These are phyloP conservation scores for Drosophila cyrtoloma DNA, from an alignment of 2,888 invertebrate species.

Conservation along the genomic window DNA sequence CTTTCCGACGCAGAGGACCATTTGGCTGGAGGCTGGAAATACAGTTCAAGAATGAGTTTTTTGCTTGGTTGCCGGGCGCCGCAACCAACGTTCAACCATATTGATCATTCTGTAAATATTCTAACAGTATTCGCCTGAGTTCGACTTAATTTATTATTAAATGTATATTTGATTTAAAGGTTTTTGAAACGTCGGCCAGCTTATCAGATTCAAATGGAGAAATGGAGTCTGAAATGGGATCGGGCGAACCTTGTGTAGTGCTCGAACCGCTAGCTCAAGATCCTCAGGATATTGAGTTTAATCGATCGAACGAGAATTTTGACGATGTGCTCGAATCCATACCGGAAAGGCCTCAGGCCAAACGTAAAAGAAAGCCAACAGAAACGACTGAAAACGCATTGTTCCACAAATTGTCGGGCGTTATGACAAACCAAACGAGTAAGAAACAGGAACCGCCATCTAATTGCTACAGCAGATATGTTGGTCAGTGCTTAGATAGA, in stretches of 20 bases:
- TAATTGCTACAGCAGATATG: constrained; percentile 34
- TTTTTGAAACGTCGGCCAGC: constrained; percentile 26
- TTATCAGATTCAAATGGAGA: constrained; percentile 38
- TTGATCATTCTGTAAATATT: constrained; percentile 24
- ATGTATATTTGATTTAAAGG: constrained; percentile 6
- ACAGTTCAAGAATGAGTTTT: constrained; percentile 42
- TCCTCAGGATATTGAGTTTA: constrained; percentile 19
- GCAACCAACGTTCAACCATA: constrained; percentile 10
- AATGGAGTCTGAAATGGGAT: constrained; percentile 38
- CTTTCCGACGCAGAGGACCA: constrained; percentile 23
- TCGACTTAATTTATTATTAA: not conserved
- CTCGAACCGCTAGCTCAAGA: constrained; percentile 9
- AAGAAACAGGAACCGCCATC: constrained; percentile 16
- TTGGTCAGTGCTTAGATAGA: constrained; percentile 40
- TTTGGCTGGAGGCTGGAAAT: constrained; percentile 37
- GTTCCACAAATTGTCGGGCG: constrained; percentile 6
- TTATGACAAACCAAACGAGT: constrained; percentile 1
- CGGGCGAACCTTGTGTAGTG: constrained; percentile 6
- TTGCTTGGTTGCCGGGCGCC: constrained; percentile 18
- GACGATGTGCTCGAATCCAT: constrained; percentile 13
- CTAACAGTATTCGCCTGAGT: not conserved
- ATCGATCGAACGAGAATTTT: constrained; percentile 1
- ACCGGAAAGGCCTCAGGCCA: constrained; percentile 3
- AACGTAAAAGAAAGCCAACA: constrained; percentile 16
- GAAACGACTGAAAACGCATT: constrained; percentile 1